phyloP scores from a whole-genome alignment of 2,797 vertebrate genomes.

The Sebastolobus altivelis region DNA sequence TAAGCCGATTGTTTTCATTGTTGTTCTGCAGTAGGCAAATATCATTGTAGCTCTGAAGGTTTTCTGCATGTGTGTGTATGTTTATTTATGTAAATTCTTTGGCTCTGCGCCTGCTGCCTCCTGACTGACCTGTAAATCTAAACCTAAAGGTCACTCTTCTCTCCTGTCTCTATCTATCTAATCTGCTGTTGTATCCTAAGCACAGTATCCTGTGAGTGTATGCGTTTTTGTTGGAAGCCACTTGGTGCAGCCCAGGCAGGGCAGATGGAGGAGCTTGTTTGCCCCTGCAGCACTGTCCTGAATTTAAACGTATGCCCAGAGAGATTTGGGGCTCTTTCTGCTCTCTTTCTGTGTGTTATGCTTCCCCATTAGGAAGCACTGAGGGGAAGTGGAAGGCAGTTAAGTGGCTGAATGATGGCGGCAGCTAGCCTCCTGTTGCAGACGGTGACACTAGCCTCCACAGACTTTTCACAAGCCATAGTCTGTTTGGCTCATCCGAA shows the following conservation, averaged over 20 bases:
- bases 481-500: too few relatives aligned
- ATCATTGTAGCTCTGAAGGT: not conserved
- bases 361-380: not conserved
- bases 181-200: slow-evolving; percentile 10
- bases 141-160: slow-evolving; percentile 25
- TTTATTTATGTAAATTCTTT: not conserved
- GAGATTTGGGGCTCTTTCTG: slow-evolving; percentile 39
- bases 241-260: slow-evolving; percentile 47
- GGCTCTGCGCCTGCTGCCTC: slow-evolving; percentile 1
- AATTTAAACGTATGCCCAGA: slow-evolving; percentile 54
- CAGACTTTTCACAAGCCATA: not conserved
- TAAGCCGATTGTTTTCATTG: not conserved
- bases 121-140: slow-evolving; percentile 21
- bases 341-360: not conserved
- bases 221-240: slow-evolving; percentile 32
- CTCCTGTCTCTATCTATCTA: not conserved
- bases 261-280: slow-evolving; percentile 68
- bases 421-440: not conserved
- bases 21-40: not conserved
- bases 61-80: not conserved
- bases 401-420: not conserved
- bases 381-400: not conserved
- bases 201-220: not conserved
- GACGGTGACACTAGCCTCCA: not conserved
- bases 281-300: slow-evolving; percentile 72